These are phyloP conservation scores for Drosophila insularis DNA, from an alignment of 1,140 invertebrate species.

Conservation along the genomic window DNA sequence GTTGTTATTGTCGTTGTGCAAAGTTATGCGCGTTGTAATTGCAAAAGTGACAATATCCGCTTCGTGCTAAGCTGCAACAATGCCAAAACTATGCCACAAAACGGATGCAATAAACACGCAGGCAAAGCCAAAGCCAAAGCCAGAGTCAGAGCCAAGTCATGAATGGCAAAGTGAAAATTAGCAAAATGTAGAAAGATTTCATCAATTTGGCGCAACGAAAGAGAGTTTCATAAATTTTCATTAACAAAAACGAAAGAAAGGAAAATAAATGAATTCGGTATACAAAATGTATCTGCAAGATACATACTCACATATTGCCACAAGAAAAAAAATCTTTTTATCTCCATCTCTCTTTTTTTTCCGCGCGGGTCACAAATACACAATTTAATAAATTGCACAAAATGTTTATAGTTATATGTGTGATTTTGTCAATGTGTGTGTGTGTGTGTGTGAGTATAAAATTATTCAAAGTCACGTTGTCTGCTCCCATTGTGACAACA, in stretches of 20 bases:
- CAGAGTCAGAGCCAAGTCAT: conserved; percentile 46
- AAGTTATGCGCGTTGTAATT: conserved; percentile 64
- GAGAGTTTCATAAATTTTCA: conserved; percentile 41
- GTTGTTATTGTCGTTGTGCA: conserved; percentile 36
- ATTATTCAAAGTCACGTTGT: conserved; percentile 61
- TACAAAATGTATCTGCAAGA: background rate
- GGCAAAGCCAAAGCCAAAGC: conserved; percentile 41
- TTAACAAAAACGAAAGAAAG: conserved; percentile 13
- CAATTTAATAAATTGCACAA: conserved; percentile 57
- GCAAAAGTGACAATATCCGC: conserved; percentile 66
- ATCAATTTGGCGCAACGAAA: conserved; percentile 18
- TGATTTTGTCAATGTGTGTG: background rate
- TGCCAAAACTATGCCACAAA: conserved; percentile 62
- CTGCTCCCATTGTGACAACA: conserved; percentile 21
- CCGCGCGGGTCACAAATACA: conserved; percentile 36
- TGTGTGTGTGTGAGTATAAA: conserved; percentile 34
- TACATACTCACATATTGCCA: background rate
- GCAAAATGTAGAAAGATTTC: conserved; percentile 53
- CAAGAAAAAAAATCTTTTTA: conserved; percentile 31
- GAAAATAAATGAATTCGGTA: conserved; percentile 18
- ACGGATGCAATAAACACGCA: conserved; percentile 65
- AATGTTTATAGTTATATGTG: conserved; percentile 34
- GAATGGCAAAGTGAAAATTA: conserved; percentile 62
- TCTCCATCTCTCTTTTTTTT: background rate
- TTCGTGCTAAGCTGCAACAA: conserved; percentile 57